Percentiles rank a stretch among this genome's conserved stretches.
Conservation (phyloP, 2,888 invertebrate genomes). For the Esperia sulphurella region DNA sequence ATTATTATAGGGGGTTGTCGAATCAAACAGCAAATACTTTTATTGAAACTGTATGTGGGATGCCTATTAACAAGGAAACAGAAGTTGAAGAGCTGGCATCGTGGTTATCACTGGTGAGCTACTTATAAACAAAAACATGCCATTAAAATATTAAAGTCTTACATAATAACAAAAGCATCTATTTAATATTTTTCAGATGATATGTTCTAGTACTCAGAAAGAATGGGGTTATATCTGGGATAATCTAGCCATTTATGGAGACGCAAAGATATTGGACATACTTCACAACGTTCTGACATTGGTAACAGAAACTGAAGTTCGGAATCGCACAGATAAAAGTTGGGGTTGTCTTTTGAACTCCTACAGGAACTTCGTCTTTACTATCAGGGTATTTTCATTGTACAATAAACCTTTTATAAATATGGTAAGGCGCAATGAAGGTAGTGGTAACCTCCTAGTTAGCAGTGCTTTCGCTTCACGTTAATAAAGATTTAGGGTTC, state of each 20-base stretch:
- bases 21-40: conserved; percentile 45
- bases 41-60: conserved; percentile 47
- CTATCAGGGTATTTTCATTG: conserved; percentile 43
- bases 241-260: conserved; percentile 33
- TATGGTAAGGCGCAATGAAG: background rate
- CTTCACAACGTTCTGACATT: conserved; percentile 41
- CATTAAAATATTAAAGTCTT: too few relatives aligned
- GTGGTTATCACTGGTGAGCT: conserved; percentile 48
- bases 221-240: conserved; percentile 64
- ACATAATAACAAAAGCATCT: too few relatives aligned
- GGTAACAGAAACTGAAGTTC: conserved; percentile 36
- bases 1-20: conserved; percentile 62
- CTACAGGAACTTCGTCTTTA: conserved; percentile 46
- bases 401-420: background rate
- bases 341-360: conserved; percentile 53
- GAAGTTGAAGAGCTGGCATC: conserved; percentile 36
- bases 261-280: conserved; percentile 30
- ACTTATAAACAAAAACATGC: background rate
- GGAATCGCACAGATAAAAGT: conserved; percentile 36
- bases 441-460: background rate
- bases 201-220: conserved; percentile 43
- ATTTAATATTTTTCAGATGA: conserved; percentile 32
- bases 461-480: too few relatives aligned
- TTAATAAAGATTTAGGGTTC: too few relatives aligned
- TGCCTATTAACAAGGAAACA: conserved; percentile 28